These are phyloP conservation scores for Malurus cyaneus DNA, from an alignment of 2,113 vertebrate species.

Conservation along the genomic window DNA sequence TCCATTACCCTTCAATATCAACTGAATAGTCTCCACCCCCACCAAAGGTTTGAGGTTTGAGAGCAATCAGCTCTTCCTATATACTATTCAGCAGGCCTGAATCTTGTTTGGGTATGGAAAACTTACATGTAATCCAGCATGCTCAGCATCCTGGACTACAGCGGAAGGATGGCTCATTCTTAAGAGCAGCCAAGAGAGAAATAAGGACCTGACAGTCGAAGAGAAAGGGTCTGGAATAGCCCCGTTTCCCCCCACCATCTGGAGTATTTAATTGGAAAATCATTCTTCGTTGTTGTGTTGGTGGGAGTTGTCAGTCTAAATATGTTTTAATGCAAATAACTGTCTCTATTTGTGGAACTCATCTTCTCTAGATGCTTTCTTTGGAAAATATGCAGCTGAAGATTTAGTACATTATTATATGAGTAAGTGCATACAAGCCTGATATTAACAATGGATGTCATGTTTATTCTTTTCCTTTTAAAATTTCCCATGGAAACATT, in stretches of 20 bases:
- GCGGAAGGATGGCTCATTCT: background rate
- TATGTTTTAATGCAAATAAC: constrained; percentile 35
- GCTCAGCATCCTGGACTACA: background rate
- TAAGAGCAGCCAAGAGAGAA: background rate
- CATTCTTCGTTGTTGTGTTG: constrained; percentile 14
- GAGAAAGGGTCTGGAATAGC: constrained; percentile 17
- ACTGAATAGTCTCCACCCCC: constrained; percentile 7
- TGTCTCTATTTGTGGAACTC: background rate
- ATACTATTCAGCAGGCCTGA: background rate
- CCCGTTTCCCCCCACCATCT: background rate
- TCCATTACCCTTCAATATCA: constrained; percentile 15
- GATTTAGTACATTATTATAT: constrained; percentile 33
- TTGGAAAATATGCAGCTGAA: constrained; percentile 20
- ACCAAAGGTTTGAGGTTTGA: background rate
- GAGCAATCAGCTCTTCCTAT: background rate
- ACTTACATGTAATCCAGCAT: accelerated
- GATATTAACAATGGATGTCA: constrained; percentile 9
- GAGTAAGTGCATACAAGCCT: constrained; percentile 42
- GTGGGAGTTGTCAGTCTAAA: constrained; percentile 47
- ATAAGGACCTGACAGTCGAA: background rate
- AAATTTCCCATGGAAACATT: constrained; percentile 67
- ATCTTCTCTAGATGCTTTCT: constrained; percentile 2
- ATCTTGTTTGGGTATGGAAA: background rate
- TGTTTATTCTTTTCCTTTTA: constrained; percentile 42
- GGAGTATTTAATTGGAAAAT: constrained; percentile 19